Conservation (phyloP, 30 jellyfish, hydroid and myxozoan species). For the Aurelia coerulea region DNA sequence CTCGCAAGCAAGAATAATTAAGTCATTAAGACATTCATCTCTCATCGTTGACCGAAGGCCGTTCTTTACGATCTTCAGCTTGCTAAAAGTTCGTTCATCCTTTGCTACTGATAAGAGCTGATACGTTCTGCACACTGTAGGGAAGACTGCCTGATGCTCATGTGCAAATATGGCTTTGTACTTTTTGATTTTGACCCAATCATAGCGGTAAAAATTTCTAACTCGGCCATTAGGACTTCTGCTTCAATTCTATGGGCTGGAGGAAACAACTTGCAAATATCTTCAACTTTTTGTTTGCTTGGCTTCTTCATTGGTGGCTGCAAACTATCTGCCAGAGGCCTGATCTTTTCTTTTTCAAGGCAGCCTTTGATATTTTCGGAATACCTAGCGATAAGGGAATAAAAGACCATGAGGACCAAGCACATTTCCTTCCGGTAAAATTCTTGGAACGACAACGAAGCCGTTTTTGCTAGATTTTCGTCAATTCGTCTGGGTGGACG, state of each 20-base stretch:
- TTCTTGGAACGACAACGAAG: constrained; percentile 33
- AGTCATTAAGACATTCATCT: constrained; percentile 12
- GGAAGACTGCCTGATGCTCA: constrained; percentile 23
- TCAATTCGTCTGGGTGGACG: constrained; percentile 42
- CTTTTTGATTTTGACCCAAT: neutral
- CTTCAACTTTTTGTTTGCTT: too few species aligned
- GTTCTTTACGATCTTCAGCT: constrained; percentile 37
- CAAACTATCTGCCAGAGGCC: constrained; percentile 31
- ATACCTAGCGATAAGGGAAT: constrained; percentile 14
- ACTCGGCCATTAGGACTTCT: neutral
- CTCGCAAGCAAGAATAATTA: too few species aligned
- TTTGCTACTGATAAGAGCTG: constrained; percentile 28
- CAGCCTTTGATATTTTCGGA: constrained; percentile 29
- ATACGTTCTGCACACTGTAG: constrained; percentile 23
- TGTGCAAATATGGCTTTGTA: neutral
- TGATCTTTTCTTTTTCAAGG: constrained; percentile 15
- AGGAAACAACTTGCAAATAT: too few species aligned
- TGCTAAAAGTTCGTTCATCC: constrained; percentile 39
- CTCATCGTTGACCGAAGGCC: constrained; percentile 23
- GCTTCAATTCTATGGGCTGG: too few species aligned
- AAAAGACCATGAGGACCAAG: constrained; percentile 1
- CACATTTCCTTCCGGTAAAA: constrained; percentile 44
- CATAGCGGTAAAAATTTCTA: constrained; percentile 13
- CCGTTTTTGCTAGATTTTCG: constrained; percentile 39
- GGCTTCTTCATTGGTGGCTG: too few species aligned